A percentile compares a stretch with the other conserved stretches of the same genome.
Evolutionary conservation across 2,113 vertebrate species (phyloP).

Genomic region (Plecturocebus donacophilus): DNA sequence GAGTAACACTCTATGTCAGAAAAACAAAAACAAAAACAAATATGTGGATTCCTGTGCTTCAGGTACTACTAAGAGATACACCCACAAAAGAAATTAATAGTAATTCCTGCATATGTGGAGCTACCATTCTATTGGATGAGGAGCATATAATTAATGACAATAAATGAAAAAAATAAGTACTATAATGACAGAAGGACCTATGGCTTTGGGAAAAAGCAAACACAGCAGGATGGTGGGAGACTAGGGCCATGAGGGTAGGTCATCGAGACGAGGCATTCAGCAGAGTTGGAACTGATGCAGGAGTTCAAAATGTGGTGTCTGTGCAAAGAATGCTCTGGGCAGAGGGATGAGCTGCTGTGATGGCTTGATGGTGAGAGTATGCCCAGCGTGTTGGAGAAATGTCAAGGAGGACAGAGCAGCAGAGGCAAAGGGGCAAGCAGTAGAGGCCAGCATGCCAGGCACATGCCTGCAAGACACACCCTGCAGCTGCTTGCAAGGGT

Average conservation of each 20-base stretch:
- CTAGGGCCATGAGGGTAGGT: rapidly evolving
- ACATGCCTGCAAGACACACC: rapidly evolving
- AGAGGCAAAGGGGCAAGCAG: too few relatives aligned
- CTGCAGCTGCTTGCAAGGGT: not conserved
- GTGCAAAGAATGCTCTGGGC: not conserved
- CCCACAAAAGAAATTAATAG: not conserved
- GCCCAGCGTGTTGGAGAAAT: too few relatives aligned
- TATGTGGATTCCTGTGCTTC: too few relatives aligned
- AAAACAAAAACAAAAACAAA: too few relatives aligned
- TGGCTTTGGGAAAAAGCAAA: not conserved
- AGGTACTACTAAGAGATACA: not conserved
- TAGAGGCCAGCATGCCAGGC: rapidly evolving
- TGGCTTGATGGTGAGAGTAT: not conserved
- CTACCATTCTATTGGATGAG: not conserved
- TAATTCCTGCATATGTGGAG: not conserved
- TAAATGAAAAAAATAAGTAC: not conserved
- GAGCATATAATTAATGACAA: not conserved
- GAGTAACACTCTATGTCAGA: too few relatives aligned
- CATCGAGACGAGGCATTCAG: rapidly evolving
- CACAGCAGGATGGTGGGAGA: rapidly evolving
- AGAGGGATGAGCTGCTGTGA: not conserved
- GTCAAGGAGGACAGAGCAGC: not conserved
- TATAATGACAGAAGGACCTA: rapidly evolving
- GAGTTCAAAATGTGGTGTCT: rapidly evolving
- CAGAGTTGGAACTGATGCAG: rapidly evolving